These are phyloP conservation scores for Heliothis subflexa DNA, from an alignment of 1,140 invertebrate species.

Conservation along the genomic window DNA sequence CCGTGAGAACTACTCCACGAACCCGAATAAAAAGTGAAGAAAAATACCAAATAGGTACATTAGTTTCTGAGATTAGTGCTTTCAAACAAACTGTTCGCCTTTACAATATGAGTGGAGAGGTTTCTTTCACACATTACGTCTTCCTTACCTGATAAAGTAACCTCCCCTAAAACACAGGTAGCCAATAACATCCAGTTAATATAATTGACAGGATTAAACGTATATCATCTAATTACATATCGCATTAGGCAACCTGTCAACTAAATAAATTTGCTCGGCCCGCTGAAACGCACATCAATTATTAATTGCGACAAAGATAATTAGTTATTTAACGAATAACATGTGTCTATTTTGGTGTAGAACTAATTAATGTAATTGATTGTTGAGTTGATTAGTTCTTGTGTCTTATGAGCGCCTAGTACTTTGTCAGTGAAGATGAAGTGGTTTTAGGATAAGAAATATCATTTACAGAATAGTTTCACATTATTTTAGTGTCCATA, in stretches of 20 bases:
- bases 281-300: constrained; percentile 39
- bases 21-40: too few species aligned
- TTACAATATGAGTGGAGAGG: too few species aligned
- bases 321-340: constrained; percentile 41
- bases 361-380: constrained; percentile 33
- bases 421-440: not conserved
- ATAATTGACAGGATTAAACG: constrained; percentile 36
- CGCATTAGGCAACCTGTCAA: constrained; percentile 29
- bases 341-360: constrained; percentile 9
- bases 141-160: not conserved
- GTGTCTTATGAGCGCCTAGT: constrained; percentile 7
- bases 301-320: constrained; percentile 39
- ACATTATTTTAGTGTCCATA: too few species aligned
- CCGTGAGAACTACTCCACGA: too few species aligned
- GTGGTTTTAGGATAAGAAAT: not conserved
- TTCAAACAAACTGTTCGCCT: too few species aligned
- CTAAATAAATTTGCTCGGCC: constrained; percentile 34
- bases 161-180: not conserved
- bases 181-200: not conserved
- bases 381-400: constrained; percentile 30
- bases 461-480: too few species aligned
- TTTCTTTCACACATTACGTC: too few species aligned
- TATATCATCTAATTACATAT: constrained; percentile 36
- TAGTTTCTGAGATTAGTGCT: too few species aligned
- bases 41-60: too few species aligned